phyloP scores from a whole-genome alignment of 2,888 invertebrate species.

The Drosophila meridiana region DNA sequence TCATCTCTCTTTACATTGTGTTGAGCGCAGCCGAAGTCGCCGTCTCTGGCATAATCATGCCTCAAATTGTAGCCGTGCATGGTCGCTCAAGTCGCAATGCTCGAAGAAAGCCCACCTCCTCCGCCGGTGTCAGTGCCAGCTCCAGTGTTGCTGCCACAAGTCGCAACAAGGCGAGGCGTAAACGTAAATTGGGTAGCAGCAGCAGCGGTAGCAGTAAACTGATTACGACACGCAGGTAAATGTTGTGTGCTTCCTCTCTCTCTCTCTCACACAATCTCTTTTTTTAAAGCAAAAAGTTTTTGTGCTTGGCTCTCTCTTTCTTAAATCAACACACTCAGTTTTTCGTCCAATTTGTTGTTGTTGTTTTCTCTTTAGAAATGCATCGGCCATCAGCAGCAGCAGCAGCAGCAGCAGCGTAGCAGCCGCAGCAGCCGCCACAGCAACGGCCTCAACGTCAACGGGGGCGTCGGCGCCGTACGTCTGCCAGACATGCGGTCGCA shows the following conservation, averaged over 20 bases:
- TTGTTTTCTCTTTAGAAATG: constrained; percentile 54
- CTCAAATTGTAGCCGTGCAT: constrained; percentile 51
- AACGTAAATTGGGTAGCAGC: constrained; percentile 54
- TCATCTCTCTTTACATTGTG: constrained; percentile 15
- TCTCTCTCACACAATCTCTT: constrained; percentile 1
- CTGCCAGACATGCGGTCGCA: constrained; percentile 79
- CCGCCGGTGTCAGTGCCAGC: constrained; percentile 11
- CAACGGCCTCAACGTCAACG: constrained; percentile 4
- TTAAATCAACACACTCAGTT: constrained; percentile 1
- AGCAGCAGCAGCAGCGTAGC: constrained; percentile 16
- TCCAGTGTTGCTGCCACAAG: constrained; percentile 29
- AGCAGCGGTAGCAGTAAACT: constrained; percentile 43
- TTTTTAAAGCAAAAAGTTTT: not conserved
- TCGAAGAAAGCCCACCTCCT: constrained; percentile 53
- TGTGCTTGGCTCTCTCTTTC: constrained; percentile 16
- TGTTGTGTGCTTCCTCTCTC: constrained; percentile 31
- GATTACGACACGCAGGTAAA: constrained; percentile 68
- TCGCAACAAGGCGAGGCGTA: constrained; percentile 63
- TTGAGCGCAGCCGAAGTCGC: constrained; percentile 30
- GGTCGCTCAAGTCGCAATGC: constrained; percentile 55
- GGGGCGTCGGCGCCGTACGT: constrained; percentile 60
- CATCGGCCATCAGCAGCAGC: constrained; percentile 14
- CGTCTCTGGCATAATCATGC: constrained; percentile 30
- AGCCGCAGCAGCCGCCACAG: not conserved
- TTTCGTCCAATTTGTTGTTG: constrained; percentile 38